Evolutionary conservation across 30 jellyfish, hydroid and myxozoan species (phyloP), one percentile per base, ranked within the genome.

Genomic region (Nemopilema nomurai): DNA sequence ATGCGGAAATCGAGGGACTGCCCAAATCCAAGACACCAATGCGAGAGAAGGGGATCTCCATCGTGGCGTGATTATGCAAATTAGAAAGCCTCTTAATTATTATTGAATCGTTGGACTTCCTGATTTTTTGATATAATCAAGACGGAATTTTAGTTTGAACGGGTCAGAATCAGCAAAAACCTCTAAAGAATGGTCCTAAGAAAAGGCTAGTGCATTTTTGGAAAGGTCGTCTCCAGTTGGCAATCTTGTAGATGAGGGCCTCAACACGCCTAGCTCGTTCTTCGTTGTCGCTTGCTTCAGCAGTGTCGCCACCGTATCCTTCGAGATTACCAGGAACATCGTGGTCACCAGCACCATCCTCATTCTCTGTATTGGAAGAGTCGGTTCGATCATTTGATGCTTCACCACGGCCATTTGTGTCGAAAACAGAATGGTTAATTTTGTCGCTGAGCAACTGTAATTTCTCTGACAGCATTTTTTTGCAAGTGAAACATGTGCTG

Each of bases 211-310:
- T 64, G 23, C 74, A 64, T 64, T 64, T 64, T 1, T 64, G 74
- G 74, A 64, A 8, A 64, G 74, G 74, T 64, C 74, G 23, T 19
- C 31, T 64, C 74, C 74, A 64, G 31, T 26, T 64, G 74, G 74
- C 33, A 0, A 64, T 64, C 23, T 64, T 64, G 31, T 64, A 26
- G 31, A 64, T 64, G 74, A 64, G 74, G 31, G 23, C 74, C 74
- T 64, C 74, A 64, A 64, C 31, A n/a, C 74, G 8, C 31, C 74
- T 0, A n/a, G 31, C 28, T 64, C 74, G 16, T n/a, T 64, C 31
- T 64, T 41, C 13, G 57, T 41, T 13, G 13, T 3, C 13, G 57
- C 13, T 41, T 41, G 57, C 57, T 41, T 41, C 57, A 41, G 57
- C 57, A 41, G 57, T 41, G 57, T 41, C 57, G 57, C 57, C 74